phyloP scores from a whole-genome alignment of 2,888 invertebrate genomes.

The Synergus itoensis region DNA sequence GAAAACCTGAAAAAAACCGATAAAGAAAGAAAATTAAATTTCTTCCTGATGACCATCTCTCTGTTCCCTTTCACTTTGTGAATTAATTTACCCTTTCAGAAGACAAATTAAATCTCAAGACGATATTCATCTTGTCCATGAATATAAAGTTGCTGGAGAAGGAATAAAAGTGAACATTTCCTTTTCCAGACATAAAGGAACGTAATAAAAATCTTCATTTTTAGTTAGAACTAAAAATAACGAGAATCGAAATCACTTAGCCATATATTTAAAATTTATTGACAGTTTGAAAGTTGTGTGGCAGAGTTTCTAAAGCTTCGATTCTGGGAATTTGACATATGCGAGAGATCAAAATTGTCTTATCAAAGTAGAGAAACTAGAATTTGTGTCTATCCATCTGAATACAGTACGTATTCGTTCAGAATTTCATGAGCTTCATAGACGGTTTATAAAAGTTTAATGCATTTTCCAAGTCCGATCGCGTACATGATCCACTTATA shows the following conservation, averaged over 20 bases:
- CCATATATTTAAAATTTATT: neutral
- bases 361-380: constrained; percentile 13
- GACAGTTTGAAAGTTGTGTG: constrained; percentile 15
- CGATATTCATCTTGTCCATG: constrained; percentile 11
- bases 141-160: neutral
- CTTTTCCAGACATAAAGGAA: neutral
- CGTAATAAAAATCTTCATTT: neutral
- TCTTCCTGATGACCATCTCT: constrained; percentile 1
- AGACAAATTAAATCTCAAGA: constrained; percentile 32
- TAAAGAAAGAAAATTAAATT: constrained; percentile 33
- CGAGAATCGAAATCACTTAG: neutral
- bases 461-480: constrained; percentile 70
- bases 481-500: constrained; percentile 70
- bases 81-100: constrained; percentile 33
- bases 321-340: constrained; percentile 30
- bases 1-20: constrained; percentile 83
- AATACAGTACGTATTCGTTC: constrained; percentile 50
- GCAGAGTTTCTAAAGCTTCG: constrained; percentile 27
- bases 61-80: neutral
- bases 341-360: constrained; percentile 35
- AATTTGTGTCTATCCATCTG: constrained; percentile 45
- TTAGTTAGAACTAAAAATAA: neutral
- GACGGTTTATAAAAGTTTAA: constrained; percentile 69
- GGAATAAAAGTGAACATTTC: constrained; percentile 2
- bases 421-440: constrained; percentile 58